Evolutionary conservation across 2,113 vertebrate species (phyloP), one percentile per base, ranked within the genome.

Genomic region (Ceyx margarethae): DNA sequence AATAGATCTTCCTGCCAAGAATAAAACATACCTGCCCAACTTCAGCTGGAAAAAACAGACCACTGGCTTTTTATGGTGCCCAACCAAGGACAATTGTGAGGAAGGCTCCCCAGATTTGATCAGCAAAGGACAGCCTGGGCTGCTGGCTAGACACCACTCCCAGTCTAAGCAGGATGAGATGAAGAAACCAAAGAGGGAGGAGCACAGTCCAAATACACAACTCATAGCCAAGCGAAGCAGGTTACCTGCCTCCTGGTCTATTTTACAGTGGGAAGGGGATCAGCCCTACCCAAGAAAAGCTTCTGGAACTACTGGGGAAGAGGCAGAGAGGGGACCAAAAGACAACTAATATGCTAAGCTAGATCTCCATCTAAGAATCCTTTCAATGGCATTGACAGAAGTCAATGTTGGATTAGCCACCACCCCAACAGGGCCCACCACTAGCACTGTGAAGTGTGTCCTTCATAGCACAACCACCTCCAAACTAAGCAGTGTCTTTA

Each of bases 381-480:
- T 61, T 72, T 21, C 60, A 71, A 5, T 4, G 6, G 15, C 57
- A 79, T 0, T 48, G 20, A 33, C 48, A 85, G 62, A 68, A 68
- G 50, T 15, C 50, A 85, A 15, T 0, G 7, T 20, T 53, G 48
- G 10, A 60, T 64, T 64, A 67, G 53, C 19, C 31, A 75, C 10
- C 37, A 60, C 2, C 1, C 9, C 51, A 84, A 6, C 0, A 71
- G 19, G 4, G 31, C 7, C 8, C 48, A 64, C 17, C 16, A 5
- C n/a, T 18, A 58, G 4, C 37, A 37, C 37, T 37, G 37, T 37
- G 37, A 40, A 0, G 0, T 3, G 6, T n/a, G 14, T 20, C 29
- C 48, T 43, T 31, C 19, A 4, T 6, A 56, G 77, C 7, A 60
- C 7, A 62, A 13, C 7, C 22, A 42, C 13, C 82, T 4, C 21